phyloP scores from a whole-genome alignment of 2,113 vertebrate species.

The Semnornis frantzii region DNA sequence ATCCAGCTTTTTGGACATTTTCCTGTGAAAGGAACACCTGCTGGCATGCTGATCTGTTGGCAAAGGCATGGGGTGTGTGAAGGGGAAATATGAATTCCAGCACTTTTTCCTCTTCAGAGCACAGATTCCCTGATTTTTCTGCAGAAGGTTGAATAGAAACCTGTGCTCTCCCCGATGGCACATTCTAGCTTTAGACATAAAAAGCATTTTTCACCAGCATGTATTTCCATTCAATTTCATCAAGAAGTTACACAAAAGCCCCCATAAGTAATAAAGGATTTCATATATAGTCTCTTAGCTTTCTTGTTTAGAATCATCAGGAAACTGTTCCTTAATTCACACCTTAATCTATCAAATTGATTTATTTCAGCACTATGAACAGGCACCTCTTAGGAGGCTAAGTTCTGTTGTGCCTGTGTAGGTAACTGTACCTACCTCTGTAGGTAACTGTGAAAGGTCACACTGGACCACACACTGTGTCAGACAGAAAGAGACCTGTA shows the following conservation, averaged over 20 bases:
- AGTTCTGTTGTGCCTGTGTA: neutral
- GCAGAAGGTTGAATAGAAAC: neutral
- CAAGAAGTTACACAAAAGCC: neutral
- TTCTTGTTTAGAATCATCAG: neutral
- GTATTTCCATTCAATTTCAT: neutral
- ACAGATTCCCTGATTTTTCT: neutral
- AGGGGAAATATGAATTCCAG: neutral
- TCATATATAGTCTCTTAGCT: neutral
- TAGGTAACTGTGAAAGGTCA: neutral
- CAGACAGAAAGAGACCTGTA: neutral
- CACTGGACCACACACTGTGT: neutral
- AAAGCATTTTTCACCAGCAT: neutral
- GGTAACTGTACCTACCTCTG: no score
- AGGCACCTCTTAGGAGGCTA: neutral
- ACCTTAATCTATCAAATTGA: neutral
- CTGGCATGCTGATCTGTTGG: neutral
- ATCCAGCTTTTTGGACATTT: neutral
- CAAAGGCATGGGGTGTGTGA: neutral
- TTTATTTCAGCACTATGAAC: neutral
- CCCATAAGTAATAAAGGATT: neutral
- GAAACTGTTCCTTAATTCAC: neutral
- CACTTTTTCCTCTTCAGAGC: neutral
- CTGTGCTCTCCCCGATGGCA: neutral
- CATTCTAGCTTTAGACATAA: neutral
- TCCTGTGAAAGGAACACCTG: neutral